phyloP scores from a whole-genome alignment of 2,888 invertebrate species.

The Acanthopleura granulata region DNA sequence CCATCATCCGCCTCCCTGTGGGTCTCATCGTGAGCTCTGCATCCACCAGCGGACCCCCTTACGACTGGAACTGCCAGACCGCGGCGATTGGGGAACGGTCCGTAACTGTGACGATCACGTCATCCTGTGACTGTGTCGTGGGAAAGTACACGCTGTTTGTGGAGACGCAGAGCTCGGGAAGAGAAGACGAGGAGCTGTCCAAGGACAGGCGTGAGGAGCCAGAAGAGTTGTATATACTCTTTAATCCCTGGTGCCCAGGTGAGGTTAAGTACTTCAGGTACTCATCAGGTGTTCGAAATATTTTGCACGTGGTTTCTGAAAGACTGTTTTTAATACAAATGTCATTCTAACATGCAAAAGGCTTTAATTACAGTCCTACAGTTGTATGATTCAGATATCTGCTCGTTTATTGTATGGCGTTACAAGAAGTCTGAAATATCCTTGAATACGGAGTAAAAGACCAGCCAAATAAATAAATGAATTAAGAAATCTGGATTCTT shows the following conservation, averaged over 20 bases:
- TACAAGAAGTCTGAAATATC: no score
- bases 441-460: no score
- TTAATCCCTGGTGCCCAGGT: conserved; percentile 93
- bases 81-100: neutral
- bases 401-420: no score
- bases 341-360: no score
- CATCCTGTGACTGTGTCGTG: conserved; percentile 48
- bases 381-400: no score
- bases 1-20: conserved; percentile 41
- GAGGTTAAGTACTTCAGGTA: conserved; percentile 28
- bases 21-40: neutral
- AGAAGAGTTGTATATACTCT: conserved; percentile 82
- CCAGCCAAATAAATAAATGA: no score
- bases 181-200: conserved; percentile 29
- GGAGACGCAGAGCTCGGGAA: conserved; percentile 42
- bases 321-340: no score
- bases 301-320: no score
- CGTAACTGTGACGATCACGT: conserved; percentile 33
- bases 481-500: no score
- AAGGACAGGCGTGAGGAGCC: conserved; percentile 39
- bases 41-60: neutral
- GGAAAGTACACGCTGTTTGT: conserved; percentile 52
- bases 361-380: no score
- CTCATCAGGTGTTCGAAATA: neutral
- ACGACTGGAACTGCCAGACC: conserved; percentile 17